Base-by-base conservation (phyloP, 2,797 vertebrate species). In the Enteromius mattozi region DNA sequence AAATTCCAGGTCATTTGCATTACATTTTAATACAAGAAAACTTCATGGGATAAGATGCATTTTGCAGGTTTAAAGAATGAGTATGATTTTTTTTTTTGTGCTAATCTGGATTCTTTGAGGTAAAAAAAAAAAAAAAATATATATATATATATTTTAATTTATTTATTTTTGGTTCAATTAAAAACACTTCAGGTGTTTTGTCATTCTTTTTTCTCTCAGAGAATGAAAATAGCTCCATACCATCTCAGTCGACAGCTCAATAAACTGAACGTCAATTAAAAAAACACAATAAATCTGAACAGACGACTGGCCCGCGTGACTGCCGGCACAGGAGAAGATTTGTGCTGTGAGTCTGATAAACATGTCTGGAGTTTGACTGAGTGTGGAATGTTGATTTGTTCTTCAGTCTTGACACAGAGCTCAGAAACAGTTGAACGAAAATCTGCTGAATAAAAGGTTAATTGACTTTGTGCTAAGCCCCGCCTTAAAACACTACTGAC, bases 291-390 rank as follows among this genome's bases (percentile, higher is more conserved):
- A 78, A 86, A 71, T 21, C 49, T 27, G 27, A 70, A 33, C 45
- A 79, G 68, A 79, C 35, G 24, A 30, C 69, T 70, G 40, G 37
- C 24, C 65, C 9, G 6, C 61, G 51, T 77, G 45, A 59, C 63
- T 75, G 49, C 70, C 77, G 69, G 80, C 83, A 68, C 65, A 47
- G 24, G 42, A 42, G 51, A 80, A 56, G 40, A 74, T 81, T 78
- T 78, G 33, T 84, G 54, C 86, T 84, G 83, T 69, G 80, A 77
- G 75, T 82, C 75, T 87, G 75, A 68, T 85, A 42, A 85, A 75
- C 83, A 74, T 82, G 68, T 82, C 74, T 85, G 59, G 27, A 49
- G 83, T 72, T 71, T 74, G 71, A 84, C 45, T 76, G 63, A 24
- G 33, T 66, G 56, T 74, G 24, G 7, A 61, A 51, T 80, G 49